Percentiles rank a stretch among this genome's conserved stretches.
phyloP scores from a whole-genome alignment of 2,113 vertebrate genomes.

The Steatornis caripensis region DNA sequence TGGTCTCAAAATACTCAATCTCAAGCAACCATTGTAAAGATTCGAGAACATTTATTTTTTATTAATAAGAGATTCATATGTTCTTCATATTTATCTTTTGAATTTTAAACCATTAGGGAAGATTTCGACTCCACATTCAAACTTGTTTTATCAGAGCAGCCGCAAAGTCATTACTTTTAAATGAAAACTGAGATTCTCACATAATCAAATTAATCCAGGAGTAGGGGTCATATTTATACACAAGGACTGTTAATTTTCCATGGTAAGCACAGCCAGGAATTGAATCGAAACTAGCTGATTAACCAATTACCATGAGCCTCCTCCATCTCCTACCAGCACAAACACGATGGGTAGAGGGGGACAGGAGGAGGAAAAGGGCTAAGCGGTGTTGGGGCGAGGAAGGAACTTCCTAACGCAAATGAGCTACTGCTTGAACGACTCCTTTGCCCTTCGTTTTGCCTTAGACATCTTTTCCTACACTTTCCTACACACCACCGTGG shows the following conservation, averaged over 20 bases:
- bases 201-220: slow-evolving; percentile 60
- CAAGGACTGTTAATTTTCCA: slow-evolving; percentile 49
- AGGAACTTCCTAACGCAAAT: neutral
- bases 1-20: neutral
- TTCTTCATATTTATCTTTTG: neutral
- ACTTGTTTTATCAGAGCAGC: neutral
- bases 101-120: neutral
- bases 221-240: slow-evolving; percentile 39
- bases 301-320: neutral
- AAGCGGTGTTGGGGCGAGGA: neutral
- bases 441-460: neutral
- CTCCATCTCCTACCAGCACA: neutral
- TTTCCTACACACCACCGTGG: neutral
- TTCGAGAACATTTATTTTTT: neutral
- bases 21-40: neutral
- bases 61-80: neutral
- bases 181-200: slow-evolving; percentile 38
- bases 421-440: neutral
- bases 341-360: fast-evolving
- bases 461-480: neutral
- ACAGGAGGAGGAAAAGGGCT: neutral
- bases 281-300: slow-evolving; percentile 60
- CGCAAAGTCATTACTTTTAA: slow-evolving; percentile 51
- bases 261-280: slow-evolving; percentile 19
- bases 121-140: slow-evolving; percentile 9